Conservation (phyloP, 2,797 vertebrate genomes). For the Tragelaphus oryx region DNA sequence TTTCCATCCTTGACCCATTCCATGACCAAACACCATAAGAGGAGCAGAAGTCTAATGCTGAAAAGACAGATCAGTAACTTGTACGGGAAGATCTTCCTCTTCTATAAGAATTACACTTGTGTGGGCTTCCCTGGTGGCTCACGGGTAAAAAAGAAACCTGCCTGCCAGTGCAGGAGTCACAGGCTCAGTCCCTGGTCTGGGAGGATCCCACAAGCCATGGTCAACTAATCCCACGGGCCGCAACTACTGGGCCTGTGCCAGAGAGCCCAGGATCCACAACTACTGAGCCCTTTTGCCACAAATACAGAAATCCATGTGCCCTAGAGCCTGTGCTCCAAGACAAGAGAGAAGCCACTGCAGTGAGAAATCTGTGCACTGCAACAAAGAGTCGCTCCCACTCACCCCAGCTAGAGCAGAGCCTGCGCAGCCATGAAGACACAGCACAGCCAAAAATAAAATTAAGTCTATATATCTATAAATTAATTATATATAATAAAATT, state of each 20-base stretch:
- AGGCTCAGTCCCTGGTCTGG: neutral
- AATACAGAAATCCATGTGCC: neutral
- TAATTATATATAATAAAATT: too few relatives aligned
- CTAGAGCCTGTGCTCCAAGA: neutral
- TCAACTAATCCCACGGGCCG: neutral
- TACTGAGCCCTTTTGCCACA: neutral
- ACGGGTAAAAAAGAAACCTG: neutral
- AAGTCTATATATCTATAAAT: neutral
- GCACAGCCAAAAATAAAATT: neutral
- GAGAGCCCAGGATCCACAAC: neutral
- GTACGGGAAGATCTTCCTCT: neutral
- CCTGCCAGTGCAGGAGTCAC: neutral
- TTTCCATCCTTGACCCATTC: neutral
- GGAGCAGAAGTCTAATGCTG: neutral
- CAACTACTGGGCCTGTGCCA: neutral
- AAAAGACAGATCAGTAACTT: neutral
- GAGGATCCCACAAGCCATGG: neutral
- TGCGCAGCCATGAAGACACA: neutral
- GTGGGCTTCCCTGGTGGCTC: neutral
- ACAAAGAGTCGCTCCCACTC: neutral
- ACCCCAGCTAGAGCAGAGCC: neutral
- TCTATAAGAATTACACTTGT: neutral
- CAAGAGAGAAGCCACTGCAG: neutral
- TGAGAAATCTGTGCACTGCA: fast-evolving
- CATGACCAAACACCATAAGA: neutral